Base-by-base conservation (phyloP, 2,797 vertebrate genomes). In the Phoxinus dragarum region DNA sequence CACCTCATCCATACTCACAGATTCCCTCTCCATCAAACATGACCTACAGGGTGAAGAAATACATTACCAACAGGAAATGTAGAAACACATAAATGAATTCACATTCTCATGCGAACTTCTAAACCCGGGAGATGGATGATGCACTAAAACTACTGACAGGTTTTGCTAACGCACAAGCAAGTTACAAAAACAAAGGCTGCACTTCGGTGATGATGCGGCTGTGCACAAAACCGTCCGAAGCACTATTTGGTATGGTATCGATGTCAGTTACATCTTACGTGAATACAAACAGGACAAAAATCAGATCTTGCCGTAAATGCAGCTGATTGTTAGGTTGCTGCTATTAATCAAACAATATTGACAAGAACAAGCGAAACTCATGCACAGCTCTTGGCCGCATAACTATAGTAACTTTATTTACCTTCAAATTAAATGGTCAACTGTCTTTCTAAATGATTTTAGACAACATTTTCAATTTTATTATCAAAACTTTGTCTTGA, bases 31-130 rank as follows among this genome's bases (percentile, higher is more conserved):
- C 56, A 80, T 82, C 84, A 49, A 78, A 78, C 86, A 74, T 84
- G 74, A 87, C 87, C 87, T 87, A 80, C 56, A 77, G 85, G 89
- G 76, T 86, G 71, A 47, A 84, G 52, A 88, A 84, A 85, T 54
- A 49, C 75, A 86, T 80, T 74, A 64, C 54, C 38, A 49, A 69
- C 72, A 64, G 47, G 59, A 74, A 84, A 84, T 67, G 80, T 27
- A 84, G 42, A 87, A 81, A 71, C 27, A 27, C 61, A 77, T 47
- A 81, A 75, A 79, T 71, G 23, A 86, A 83, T 72, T 83, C 75
- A 44, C 47, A 84, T 84, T 44, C 61, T 56, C 10, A 40, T 84
- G 74, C 56, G 47, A 84, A 68, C 44, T 59, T 84, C 74, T 47
- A 77, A 77, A 59, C 66, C 47, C 1, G 0, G 19, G 49, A 84